Conservation (phyloP, 2,888 invertebrate genomes). For the Galerucella calmariensis region DNA sequence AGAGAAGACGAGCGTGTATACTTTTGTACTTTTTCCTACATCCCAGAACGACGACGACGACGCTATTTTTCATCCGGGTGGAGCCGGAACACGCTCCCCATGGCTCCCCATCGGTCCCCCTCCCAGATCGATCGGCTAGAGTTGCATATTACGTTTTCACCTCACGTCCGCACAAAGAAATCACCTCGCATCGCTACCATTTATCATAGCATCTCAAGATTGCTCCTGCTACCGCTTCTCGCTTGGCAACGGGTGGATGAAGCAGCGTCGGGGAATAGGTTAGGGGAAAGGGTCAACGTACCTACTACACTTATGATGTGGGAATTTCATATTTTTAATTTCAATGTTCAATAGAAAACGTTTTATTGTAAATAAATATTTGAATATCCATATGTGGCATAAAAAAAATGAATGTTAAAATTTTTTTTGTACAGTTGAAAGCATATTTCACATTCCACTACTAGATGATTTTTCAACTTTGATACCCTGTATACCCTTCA, state of each 20-base stretch:
- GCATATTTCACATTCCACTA: too few relatives aligned
- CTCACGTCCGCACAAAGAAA: conserved; percentile 62
- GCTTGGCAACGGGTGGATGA: conserved; percentile 43
- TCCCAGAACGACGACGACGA: conserved; percentile 53
- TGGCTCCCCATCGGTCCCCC: conserved; percentile 31
- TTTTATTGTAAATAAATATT: not conserved
- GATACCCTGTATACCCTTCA: too few relatives aligned
- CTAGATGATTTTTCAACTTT: too few relatives aligned
- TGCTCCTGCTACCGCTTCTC: conserved; percentile 37
- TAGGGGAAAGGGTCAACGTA: conserved; percentile 1
- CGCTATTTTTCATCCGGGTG: conserved; percentile 65
- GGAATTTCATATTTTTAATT: not conserved
- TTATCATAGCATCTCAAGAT: conserved; percentile 56
- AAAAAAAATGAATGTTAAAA: too few relatives aligned
- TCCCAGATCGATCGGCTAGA: conserved; percentile 54
- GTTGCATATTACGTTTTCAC: conserved; percentile 58
- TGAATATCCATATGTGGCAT: too few relatives aligned
- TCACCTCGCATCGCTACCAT: conserved; percentile 60
- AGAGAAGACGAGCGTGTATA: conserved; percentile 59
- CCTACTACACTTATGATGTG: not conserved
- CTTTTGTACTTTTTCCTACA: conserved; percentile 62
- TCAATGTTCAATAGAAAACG: not conserved
- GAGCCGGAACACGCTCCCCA: conserved; percentile 56
- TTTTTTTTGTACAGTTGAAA: too few relatives aligned
- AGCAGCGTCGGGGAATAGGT: conserved; percentile 18